A percentile compares a stretch with the other conserved stretches of the same genome.
Conservation (phyloP, 1,140 invertebrate genomes). For the Caenorhabditis latens region DNA sequence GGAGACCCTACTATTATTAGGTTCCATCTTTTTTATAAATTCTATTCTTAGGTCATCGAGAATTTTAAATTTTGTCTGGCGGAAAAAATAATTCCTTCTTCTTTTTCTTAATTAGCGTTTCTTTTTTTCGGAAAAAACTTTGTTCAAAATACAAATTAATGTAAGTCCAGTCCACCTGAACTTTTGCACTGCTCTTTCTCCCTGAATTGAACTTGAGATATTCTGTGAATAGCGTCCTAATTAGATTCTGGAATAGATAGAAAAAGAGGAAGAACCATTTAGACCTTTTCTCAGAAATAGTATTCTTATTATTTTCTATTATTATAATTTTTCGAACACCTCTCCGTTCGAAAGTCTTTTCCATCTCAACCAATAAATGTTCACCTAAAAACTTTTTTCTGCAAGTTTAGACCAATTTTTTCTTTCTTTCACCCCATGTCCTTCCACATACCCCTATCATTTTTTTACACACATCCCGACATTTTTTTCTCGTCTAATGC, state of each 20-base stretch:
- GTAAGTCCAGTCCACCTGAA: background rate
- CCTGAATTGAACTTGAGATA: background rate
- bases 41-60: no score
- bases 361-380: no score
- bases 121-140: no score
- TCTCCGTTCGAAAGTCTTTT: no score
- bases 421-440: no score
- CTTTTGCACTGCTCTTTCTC: background rate
- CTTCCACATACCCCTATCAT: background rate
- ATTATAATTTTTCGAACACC: no score
- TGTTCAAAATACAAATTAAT: constrained; percentile 3
- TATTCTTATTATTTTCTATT: background rate
- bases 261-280: background rate
- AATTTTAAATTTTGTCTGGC: no score
- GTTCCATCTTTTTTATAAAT: background rate
- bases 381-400: no score
- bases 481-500: constrained; percentile 2
- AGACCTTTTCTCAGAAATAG: background rate
- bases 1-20: constrained; percentile 4
- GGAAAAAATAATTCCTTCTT: no score
- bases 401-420: no score
- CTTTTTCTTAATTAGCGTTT: no score
- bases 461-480: background rate
- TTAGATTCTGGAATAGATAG: background rate
- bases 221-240: constrained; percentile 8